Evolutionary conservation across 2,888 invertebrate species (phyloP), one percentile per base, ranked within the genome.

Genomic region (Latheticus oryzae): DNA sequence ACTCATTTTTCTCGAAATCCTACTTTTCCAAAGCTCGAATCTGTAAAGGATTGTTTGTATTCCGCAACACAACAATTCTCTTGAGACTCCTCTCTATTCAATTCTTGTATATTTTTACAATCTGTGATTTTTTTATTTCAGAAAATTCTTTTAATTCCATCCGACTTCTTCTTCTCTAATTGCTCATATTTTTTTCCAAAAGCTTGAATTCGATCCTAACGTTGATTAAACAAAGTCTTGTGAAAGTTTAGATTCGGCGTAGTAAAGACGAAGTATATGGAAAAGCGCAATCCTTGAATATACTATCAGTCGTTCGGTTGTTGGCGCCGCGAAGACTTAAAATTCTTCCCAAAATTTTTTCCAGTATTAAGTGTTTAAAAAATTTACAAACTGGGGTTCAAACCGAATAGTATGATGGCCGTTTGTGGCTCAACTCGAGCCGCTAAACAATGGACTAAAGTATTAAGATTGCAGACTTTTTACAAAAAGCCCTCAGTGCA

Each of bases 361-460:
- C 5, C 9, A 30, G 23, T n/a, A n/a, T 33, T 8, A 11, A 17
- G n/a, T 17, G 2, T 3, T n/a, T 2, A 3, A 28, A 5, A 17
- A 17, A 15, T 43, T 43, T 43, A n/a, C 11, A 38, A 68, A 65
- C 65, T 73, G 71, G 71, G 71, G 53, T 69, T 63, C 35, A 70
- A 60, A 56, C 45, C 61, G 11, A 64, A 62, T 26, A 64, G 65
- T 53, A 67, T 67, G 51, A 70, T 75, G 68, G 67, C 73, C 30
- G 56, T 76, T 21, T 69, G 73, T 65, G 75, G 75, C 50, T 76
- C 78, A n/a, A 54, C 77, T 11, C 72, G 70, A 53, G 73, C 76
- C 60, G 76, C 77, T 37, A 78, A 79, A 54, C 78, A 79, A 60
- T 81, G 81, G 81, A 78, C 76, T 37, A 80, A 78, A 62, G 76